These are phyloP conservation scores for Apocheima hispidaria DNA, from an alignment of 2,888 invertebrate genomes.

Conservation along the genomic window DNA sequence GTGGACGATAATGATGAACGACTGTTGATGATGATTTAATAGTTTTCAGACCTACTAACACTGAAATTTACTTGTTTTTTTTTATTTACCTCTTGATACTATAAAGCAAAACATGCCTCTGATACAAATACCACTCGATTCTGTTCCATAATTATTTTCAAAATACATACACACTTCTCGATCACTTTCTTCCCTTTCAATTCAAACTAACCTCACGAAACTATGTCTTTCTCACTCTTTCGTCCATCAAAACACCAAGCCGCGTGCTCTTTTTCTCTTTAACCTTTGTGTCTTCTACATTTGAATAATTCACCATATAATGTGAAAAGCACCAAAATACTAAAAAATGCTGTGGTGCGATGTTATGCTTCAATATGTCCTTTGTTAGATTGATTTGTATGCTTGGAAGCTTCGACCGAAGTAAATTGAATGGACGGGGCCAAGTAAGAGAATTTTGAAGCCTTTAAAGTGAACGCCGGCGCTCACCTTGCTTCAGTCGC, in stretches of 20 bases:
- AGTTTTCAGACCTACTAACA: too few species aligned
- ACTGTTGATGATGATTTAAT: too few species aligned
- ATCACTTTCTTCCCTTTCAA: constrained; percentile 25
- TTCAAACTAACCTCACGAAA: constrained; percentile 46
- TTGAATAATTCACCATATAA: constrained; percentile 29
- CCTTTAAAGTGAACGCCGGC: too few species aligned
- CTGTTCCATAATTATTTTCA: neutral
- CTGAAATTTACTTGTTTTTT: too few species aligned
- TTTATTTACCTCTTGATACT: too few species aligned
- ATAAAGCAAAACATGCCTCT: too few species aligned
- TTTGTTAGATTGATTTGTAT: constrained; percentile 11
- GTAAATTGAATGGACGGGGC: too few species aligned
- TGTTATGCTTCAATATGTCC: neutral
- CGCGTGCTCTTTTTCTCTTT: constrained; percentile 76
- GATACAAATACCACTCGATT: too few species aligned
- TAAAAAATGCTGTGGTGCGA: constrained; percentile 3
- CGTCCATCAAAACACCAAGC: constrained; percentile 50
- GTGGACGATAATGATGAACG: too few species aligned
- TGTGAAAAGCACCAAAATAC: constrained; percentile 11
- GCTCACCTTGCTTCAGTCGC: too few species aligned
- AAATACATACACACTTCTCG: constrained; percentile 4
- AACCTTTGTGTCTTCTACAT: constrained; percentile 54
- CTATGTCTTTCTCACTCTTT: constrained; percentile 37
- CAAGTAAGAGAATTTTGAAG: too few species aligned
- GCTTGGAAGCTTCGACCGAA: constrained; percentile 13